Base-by-base conservation (phyloP, 2,888 invertebrate genomes). In the Galerucella nymphaeae region DNA sequence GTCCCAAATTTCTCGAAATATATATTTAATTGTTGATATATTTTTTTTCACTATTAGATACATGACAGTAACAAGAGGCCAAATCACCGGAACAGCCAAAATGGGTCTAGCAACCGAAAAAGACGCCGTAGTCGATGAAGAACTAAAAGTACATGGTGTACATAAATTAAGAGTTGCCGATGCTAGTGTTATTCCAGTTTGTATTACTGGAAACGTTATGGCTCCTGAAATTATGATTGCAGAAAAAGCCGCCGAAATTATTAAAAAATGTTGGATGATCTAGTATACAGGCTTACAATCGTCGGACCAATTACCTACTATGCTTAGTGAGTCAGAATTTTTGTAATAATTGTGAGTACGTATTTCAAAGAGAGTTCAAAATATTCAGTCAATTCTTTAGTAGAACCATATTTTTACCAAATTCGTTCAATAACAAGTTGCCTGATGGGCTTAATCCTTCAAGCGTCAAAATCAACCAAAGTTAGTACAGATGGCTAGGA, bases 181-280 rank as follows among this genome's bases (percentile, higher is more conserved):
- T 83, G 90, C 92, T 6, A 92, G 93, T 78, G 86, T 94, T 45
- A 90, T 91, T 78, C 93, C 93, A 0, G 85, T 89, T 6, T 89
- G 91, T 3, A 86, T 91, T 30, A 90, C 91, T 0, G 91, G 92
- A 2, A 92, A 93, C 81, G 91, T 92, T 0, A 90, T 91, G 83
- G 93, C 92, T 0, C 91, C 92, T 0, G 89, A 91, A 0, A 89
- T 91, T 77, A 91, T 93, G 90, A 90, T 93, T 63, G 93, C 91
- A 0, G 93, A 93, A 84, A 93, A 92, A 82, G 91, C 90, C 1
- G 90, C 92, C 0, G 92, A 93, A 82, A 86, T 93, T 83, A 90
- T 93, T 61, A 90, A 89, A 84, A 80, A 80, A 23, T 85, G 88
- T 50, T 92, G 77, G 77, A 41, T 73, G 18, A 63, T 62, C 50